Evolutionary conservation across 2,888 invertebrate species (phyloP).

Genomic region (Scaptomyza parva): DNA sequence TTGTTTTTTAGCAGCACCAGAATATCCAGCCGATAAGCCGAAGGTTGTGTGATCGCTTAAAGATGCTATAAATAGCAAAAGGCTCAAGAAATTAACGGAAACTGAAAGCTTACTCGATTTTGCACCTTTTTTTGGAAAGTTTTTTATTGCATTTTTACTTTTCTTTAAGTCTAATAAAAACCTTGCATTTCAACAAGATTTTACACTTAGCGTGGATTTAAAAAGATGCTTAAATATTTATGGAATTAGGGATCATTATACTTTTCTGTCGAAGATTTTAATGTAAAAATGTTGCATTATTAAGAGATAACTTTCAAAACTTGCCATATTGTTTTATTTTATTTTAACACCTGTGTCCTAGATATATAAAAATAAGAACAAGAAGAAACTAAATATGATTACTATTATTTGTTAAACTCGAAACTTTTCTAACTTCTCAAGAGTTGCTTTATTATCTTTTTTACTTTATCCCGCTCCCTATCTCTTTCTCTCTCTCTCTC

Average conservation of each 20-base stretch:
- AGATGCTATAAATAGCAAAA: constrained; percentile 8
- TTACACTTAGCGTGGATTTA: neutral
- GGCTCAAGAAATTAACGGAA: constrained; percentile 7
- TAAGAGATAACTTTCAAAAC: neutral
- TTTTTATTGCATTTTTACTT: neutral
- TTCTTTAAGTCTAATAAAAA: neutral
- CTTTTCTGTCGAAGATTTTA: neutral
- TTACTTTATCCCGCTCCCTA: neutral
- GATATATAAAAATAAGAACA: neutral
- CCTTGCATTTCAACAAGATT: neutral
- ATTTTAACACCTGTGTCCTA: constrained; percentile 8
- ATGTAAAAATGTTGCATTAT: neutral
- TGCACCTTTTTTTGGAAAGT: constrained; percentile 6
- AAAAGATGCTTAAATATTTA: neutral
- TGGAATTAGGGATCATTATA: neutral
- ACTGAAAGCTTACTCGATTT: neutral
- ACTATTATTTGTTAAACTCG: constrained; percentile 27
- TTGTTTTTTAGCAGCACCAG: constrained; percentile 12
- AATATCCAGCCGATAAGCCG: constrained; percentile 36
- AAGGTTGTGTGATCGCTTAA: constrained; percentile 30
- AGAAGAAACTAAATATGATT: neutral
- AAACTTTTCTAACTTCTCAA: constrained; percentile 6
- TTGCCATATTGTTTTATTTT: neutral
- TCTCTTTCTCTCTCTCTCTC: neutral
- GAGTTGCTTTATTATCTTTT: neutral